These are phyloP conservation scores for Agonum fuliginosum DNA, from an alignment of 2,888 invertebrate genomes.

Conservation along the genomic window DNA sequence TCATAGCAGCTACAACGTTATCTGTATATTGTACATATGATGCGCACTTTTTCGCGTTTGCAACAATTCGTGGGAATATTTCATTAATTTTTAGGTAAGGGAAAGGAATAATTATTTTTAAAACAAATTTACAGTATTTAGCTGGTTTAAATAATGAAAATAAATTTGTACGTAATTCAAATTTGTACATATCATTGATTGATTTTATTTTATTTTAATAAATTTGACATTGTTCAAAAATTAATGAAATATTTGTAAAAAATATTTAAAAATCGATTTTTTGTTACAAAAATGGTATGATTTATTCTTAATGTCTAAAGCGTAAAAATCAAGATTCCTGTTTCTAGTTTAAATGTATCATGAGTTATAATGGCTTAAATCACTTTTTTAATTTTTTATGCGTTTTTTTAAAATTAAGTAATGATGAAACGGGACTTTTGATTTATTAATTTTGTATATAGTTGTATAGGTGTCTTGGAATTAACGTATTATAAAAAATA, in stretches of 20 bases:
- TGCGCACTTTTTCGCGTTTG: slow-evolving; percentile 26
- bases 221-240: slow-evolving; percentile 16
- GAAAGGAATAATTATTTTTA: background rate
- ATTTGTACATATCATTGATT: slow-evolving; percentile 22
- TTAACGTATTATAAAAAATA: slow-evolving; percentile 39
- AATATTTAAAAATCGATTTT: background rate
- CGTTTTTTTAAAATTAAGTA: slow-evolving; percentile 5
- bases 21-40: slow-evolving; percentile 43
- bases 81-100: slow-evolving; percentile 14
- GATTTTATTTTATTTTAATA: no score
- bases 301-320: slow-evolving; percentile 26
- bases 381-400: slow-evolving; percentile 1
- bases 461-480: slow-evolving; percentile 39
- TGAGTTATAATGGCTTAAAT: background rate
- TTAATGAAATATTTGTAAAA: slow-evolving; percentile 5
- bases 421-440: slow-evolving; percentile 25
- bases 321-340: slow-evolving; percentile 34
- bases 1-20: slow-evolving; percentile 46
- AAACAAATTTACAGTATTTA: slow-evolving; percentile 11
- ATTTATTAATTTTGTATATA: slow-evolving; percentile 40
- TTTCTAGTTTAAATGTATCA: slow-evolving; percentile 11
- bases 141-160: slow-evolving; percentile 18
- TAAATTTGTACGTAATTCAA: slow-evolving; percentile 35
- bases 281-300: slow-evolving; percentile 20
- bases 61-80: slow-evolving; percentile 12